Conservation (phyloP, 2,113 vertebrate genomes). For the Glaucomys volans region DNA sequence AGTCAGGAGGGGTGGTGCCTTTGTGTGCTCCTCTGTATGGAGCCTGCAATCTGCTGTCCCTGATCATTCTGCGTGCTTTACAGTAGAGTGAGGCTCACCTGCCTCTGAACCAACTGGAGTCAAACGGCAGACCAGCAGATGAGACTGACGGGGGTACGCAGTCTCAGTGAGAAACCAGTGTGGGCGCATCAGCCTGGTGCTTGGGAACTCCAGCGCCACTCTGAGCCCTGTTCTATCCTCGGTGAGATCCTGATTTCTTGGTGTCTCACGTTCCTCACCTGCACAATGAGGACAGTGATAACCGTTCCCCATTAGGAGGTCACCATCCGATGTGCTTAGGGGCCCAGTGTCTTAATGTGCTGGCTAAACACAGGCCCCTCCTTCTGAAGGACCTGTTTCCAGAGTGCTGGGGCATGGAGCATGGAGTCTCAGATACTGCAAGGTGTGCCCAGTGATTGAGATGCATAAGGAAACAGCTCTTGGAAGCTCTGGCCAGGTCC, state of each 20-base stretch:
- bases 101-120: not conserved
- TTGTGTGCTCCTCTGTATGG: too few relatives aligned
- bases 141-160: too few relatives aligned
- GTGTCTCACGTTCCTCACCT: accelerated
- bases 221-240: too few relatives aligned
- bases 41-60: not conserved
- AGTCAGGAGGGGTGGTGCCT: too few relatives aligned
- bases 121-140: too few relatives aligned
- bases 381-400: not conserved
- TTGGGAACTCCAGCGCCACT: accelerated
- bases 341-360: not conserved
- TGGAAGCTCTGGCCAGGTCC: not conserved
- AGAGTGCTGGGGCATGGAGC: accelerated
- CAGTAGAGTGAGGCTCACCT: not conserved
- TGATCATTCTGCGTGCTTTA: not conserved
- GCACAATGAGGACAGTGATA: not conserved
- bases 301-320: not conserved
- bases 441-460: not conserved
- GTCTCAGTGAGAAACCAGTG: not conserved
- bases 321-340: accelerated
- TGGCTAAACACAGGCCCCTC: too few relatives aligned
- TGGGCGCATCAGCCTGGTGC: not conserved
- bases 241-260: not conserved
- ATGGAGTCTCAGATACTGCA: accelerated
- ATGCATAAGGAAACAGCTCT: accelerated